Base-by-base conservation (phyloP, 2,113 vertebrate genomes). In the Scortum barcoo region DNA sequence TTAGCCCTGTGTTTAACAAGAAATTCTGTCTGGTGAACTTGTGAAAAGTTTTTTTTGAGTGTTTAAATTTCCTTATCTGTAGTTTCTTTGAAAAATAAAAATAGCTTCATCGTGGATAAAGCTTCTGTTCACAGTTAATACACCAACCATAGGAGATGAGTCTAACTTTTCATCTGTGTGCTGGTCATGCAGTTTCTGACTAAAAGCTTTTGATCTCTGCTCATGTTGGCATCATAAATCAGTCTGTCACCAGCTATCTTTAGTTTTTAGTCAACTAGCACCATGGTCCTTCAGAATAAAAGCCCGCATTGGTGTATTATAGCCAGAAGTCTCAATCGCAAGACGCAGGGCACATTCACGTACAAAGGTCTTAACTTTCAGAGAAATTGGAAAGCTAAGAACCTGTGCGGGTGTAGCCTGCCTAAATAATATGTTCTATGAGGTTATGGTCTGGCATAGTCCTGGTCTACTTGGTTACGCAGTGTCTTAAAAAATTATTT, bases 371-470 rank as follows among this genome's bases (percentile, higher is more conserved):
- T 85, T 81, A 67, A 76, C 78, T 85, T 83, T 80, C 67, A 90
- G 77, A 86, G 62, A 81, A 86, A 76, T 65, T 65, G 50, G 76
- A 89, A 88, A 80, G 72, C 71, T 65, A 76, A 73, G 74, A 83
- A 86, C 74, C 71, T 76, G 79, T 85, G 73, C 22, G 65, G 78
- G 82, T 69, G 81, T 83, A 86, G 75, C 33, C 60, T 36, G 42
- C 60, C 50, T 62, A 88, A 91, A 93, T 92, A 77, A 85, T 86
- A 86, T 65, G 67, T 76, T 92, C 54, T 88, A 2, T 60, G 77
- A 88, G 81, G 81, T 90, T 91, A 61, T 89, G 90, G 88, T 93
- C 84, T 94, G 89, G 93, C 89, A 80, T 53, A 14, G 20, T 76
- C 72, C 61, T 38, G 44, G 38, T 76, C 74, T 78, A 22, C 56